phyloP scores from a whole-genome alignment of 2,888 invertebrate genomes.

The Villa cingulata region DNA sequence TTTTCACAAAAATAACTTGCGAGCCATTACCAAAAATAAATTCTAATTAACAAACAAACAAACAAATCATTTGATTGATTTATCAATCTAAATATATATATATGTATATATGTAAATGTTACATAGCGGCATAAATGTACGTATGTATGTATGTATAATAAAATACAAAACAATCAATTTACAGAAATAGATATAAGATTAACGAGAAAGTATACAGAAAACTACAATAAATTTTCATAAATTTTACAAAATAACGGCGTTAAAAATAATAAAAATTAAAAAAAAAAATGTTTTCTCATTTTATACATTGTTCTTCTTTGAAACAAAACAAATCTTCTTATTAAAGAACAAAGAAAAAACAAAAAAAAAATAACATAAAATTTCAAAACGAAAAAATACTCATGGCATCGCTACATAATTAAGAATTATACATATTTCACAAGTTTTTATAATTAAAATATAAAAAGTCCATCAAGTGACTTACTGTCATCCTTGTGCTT shows the following conservation, averaged over 20 bases:
- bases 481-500: constrained; percentile 54
- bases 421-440: too few species aligned
- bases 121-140: too few species aligned
- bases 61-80: too few species aligned
- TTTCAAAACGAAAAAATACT: constrained; percentile 1
- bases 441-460: neutral
- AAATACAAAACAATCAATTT: too few species aligned
- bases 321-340: neutral
- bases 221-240: too few species aligned
- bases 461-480: constrained; percentile 25
- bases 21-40: constrained; percentile 9
- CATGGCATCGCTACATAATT: neutral
- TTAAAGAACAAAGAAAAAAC: neutral
- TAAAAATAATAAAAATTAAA: constrained; percentile 2
- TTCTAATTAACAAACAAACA: constrained; percentile 3
- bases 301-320: too few species aligned
- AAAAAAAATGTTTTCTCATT: too few species aligned
- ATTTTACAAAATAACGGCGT: constrained; percentile 1
- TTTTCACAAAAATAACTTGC: neutral
- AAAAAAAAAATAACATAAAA: neutral
- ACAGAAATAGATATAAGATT: too few species aligned
- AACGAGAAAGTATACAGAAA: too few species aligned
- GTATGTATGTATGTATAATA: too few species aligned
- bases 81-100: too few species aligned
- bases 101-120: too few species aligned